phyloP scores from a whole-genome alignment of 2,113 vertebrate species.

The Heterotis niloticus region DNA sequence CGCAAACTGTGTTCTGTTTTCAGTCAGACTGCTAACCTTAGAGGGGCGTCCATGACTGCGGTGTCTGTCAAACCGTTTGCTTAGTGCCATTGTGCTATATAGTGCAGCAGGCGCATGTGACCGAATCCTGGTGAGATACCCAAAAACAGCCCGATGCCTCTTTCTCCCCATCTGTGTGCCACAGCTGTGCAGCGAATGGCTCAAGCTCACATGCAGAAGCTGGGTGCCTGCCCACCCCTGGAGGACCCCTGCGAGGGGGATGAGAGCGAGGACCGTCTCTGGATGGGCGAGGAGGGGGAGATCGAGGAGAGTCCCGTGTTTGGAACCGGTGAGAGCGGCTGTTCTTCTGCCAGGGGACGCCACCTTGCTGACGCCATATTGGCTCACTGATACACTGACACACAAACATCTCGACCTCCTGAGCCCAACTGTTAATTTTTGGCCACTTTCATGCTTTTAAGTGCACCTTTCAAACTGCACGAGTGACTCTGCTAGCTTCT shows the following conservation, averaged over 20 bases:
- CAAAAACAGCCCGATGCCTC: not conserved
- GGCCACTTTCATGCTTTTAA: too few relatives aligned
- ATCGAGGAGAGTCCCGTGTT: conserved; percentile 42
- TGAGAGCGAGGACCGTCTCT: conserved; percentile 53
- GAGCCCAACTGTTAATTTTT: too few relatives aligned
- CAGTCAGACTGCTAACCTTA: too few relatives aligned
- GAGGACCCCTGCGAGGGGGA: conserved; percentile 72
- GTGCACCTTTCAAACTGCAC: too few relatives aligned
- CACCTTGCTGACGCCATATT: not conserved
- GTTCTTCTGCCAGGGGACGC: conserved; percentile 22
- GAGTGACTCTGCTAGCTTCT: not conserved
- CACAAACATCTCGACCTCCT: not conserved
- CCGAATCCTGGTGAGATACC: not conserved
- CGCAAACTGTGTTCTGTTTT: too few relatives aligned
- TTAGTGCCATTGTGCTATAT: not conserved
- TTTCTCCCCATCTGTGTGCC: conserved; percentile 32
- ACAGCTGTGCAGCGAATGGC: conserved; percentile 92
- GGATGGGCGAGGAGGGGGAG: conserved; percentile 32
- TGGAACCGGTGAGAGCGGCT: conserved; percentile 53
- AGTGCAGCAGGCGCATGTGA: not conserved
- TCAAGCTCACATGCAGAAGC: conserved; percentile 86
- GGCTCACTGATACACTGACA: not conserved
- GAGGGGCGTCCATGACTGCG: too few relatives aligned
- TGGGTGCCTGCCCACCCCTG: conserved; percentile 69
- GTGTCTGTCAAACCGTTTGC: too few relatives aligned